These are phyloP conservation scores for Lasioglossum lativentre DNA, from an alignment of 2,888 invertebrate species.

Conservation along the genomic window DNA sequence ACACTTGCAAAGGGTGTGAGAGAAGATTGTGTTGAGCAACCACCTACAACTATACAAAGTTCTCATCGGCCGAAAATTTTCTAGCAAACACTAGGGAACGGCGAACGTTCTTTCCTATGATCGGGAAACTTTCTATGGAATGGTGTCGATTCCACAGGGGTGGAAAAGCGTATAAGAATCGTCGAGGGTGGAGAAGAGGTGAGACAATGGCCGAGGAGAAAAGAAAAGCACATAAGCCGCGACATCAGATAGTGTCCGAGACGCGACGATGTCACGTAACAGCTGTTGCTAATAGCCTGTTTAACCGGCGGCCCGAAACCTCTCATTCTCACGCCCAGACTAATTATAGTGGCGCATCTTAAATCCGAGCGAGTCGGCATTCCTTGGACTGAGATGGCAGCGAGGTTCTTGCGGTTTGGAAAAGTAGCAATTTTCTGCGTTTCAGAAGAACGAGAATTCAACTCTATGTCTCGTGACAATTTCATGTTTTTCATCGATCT, in stretches of 20 bases:
- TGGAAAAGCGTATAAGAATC: constrained; percentile 49
- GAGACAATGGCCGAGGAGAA: constrained; percentile 1
- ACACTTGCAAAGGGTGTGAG: not conserved
- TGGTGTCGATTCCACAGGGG: not conserved
- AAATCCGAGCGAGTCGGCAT: constrained; percentile 34
- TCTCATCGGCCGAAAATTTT: not conserved
- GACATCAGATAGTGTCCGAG: constrained; percentile 73
- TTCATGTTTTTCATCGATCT: not conserved
- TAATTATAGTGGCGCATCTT: constrained; percentile 61
- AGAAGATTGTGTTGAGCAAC: not conserved
- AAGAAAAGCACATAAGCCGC: constrained; percentile 54
- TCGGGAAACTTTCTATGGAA: not conserved
- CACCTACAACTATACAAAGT: not conserved
- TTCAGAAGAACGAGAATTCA: not conserved
- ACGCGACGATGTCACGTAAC: constrained; percentile 78
- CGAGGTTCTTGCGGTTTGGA: constrained; percentile 24
- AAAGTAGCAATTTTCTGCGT: not conserved
- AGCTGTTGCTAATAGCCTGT: constrained; percentile 78
- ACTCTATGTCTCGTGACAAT: not conserved
- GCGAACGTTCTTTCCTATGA: not conserved
- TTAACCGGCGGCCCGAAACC: constrained; percentile 64
- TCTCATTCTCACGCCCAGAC: constrained; percentile 52
- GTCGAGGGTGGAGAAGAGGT: not conserved
- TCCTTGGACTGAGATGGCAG: constrained; percentile 28
- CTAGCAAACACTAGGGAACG: not conserved